Conservation (phyloP, 1,140 invertebrate species). For the Zelostemma sp. region DNA sequence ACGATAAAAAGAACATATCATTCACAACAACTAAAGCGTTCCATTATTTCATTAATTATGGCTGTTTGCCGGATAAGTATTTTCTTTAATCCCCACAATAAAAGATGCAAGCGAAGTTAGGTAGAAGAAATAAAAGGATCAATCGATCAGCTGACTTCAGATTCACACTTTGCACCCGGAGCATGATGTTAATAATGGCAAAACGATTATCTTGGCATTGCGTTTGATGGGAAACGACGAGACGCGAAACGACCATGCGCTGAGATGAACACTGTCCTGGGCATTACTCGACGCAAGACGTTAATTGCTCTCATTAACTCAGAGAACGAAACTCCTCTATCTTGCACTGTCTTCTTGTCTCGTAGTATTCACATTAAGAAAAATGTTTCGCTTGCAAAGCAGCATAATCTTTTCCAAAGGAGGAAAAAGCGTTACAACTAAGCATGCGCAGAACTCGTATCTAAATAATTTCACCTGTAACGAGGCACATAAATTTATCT, state of each 20-base stretch:
- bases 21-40: background rate
- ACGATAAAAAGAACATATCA: background rate
- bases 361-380: slow-evolving; percentile 6
- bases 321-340: slow-evolving; percentile 21
- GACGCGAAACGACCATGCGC: slow-evolving; percentile 17
- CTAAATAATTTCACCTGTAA: slow-evolving; percentile 15
- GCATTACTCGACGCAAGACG: slow-evolving; percentile 17
- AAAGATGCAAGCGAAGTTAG: slow-evolving; percentile 4
- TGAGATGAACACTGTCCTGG: slow-evolving; percentile 16
- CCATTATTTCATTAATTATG: background rate
- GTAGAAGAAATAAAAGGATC: slow-evolving; percentile 2
- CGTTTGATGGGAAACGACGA: slow-evolving; percentile 18
- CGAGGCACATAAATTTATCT: background rate
- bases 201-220: slow-evolving; percentile 16
- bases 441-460: background rate
- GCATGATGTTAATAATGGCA: slow-evolving; percentile 20
- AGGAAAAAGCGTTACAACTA: background rate
- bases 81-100: slow-evolving; percentile 2
- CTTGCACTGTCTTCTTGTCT: slow-evolving; percentile 15
- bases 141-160: slow-evolving; percentile 6
- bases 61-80: background rate
- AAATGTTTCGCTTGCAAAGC: slow-evolving; percentile 14
- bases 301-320: slow-evolving; percentile 36
- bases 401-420: background rate
- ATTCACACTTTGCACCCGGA: background rate